A percentile compares a stretch with the other conserved stretches of the same genome.
These are phyloP conservation scores for Anoplius nigerrimus DNA, from an alignment of 2,888 invertebrate species.

Conservation along the genomic window DNA sequence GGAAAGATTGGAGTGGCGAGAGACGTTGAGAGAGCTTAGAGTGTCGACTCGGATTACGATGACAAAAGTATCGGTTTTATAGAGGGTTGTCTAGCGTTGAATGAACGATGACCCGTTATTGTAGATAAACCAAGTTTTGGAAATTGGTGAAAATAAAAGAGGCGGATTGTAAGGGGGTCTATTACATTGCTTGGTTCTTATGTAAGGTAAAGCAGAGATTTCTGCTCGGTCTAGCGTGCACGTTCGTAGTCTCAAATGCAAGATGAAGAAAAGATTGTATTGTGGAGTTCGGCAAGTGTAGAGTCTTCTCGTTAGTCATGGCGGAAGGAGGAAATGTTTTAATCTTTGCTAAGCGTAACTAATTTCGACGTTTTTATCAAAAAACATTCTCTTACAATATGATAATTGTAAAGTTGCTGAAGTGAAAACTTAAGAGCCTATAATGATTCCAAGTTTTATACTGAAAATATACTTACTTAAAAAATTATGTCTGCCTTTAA, in stretches of 20 bases:
- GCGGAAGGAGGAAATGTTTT: constrained; percentile 5
- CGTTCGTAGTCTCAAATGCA: constrained; percentile 34
- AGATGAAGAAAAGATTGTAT: constrained; percentile 48
- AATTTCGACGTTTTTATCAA: not conserved
- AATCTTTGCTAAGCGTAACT: not conserved
- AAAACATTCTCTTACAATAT: no score
- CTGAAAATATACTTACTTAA: no score
- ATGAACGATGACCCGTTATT: no score
- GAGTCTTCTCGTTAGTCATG: constrained; percentile 15
- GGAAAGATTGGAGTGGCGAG: no score
- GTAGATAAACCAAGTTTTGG: not conserved
- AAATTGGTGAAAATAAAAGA: not conserved
- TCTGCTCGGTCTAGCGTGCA: constrained; percentile 67
- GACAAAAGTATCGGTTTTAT: no score
- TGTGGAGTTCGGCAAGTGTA: constrained; percentile 33
- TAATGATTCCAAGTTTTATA: no score
- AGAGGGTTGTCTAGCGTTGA: no score
- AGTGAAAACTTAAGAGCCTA: no score
- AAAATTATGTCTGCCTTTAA: not conserved
- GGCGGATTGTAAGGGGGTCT: not conserved
- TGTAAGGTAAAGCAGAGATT: constrained; percentile 62
- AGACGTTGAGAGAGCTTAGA: no score
- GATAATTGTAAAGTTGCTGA: no score
- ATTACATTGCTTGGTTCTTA: constrained; percentile 51
- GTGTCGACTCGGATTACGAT: no score